Evolutionary conservation across 2,888 invertebrate species (phyloP), one percentile per base, ranked within the genome.

Genomic region (Prenolepis imparis): DNA sequence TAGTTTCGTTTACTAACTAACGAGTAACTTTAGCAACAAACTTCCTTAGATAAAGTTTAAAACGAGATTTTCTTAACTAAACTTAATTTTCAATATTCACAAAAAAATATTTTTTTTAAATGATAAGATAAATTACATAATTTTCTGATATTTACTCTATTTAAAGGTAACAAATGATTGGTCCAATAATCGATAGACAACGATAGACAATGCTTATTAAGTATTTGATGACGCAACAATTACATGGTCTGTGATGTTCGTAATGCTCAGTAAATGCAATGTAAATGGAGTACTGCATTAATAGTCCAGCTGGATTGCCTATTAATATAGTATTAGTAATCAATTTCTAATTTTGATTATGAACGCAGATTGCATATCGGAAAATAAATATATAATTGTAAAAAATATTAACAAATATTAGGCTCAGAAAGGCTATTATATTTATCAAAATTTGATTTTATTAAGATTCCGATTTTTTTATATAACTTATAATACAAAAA

Each of bases 181-280:
- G 18, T 36, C 9, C 41, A 36, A 48, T n/a, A 18, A 36, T 41
- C 59, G 4, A 70, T 41, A 77, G 28, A 77, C 28, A n/a, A n/a
- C 4, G 8, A 52, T 18, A 52, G 36, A 52, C n/a, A n/a, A 52
- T 52, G 77, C 39, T 41, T 68, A 77, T 57, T 41, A 68, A 77
- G 32, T 57, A 77, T 80, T 78, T 78, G 78, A 70, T 5, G 32
- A 80, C 59, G 18, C 57, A 70, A 80, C 12, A 72, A 80, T 80
- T 61, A 61, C 21, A 44, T 36, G 57, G 78, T 44, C 70, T 61
- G 72, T 72, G 78, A 61, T 18, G 36, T 70, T 70, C 57, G 32
- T 70, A 78, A 70, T 78, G n/a, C 32, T 44, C 44, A 24, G 36
- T 9, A 70, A 70, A 78, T 44, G 44, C 36, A 70, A 68, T 24